Base-by-base conservation (phyloP, 2,113 vertebrate genomes). In the Odocoileus virginianus region DNA sequence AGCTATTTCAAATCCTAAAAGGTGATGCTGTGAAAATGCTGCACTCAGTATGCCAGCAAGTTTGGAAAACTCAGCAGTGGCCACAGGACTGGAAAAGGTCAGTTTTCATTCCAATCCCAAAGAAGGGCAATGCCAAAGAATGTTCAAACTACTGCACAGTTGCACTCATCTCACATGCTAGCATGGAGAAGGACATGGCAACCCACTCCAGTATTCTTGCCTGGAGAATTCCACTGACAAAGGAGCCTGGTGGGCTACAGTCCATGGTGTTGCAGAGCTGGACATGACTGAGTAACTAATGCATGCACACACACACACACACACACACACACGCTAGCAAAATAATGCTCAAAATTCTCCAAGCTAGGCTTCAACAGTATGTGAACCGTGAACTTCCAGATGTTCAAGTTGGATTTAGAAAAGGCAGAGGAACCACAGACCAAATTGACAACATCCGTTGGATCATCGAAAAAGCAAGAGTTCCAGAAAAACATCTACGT, bases 191-290 rank as follows among this genome's bases (percentile, higher is more conserved):
- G 30, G 61, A 64, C 33, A 33, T 64, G 61, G 15, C 30, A 64
- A 64, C 15, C 15, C 30, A 64, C 15, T 17, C 30, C 30, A 64
- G 61, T 17, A 33, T 16, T 64, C 30, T 8, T 33, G 61, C 15
- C 30, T 64, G 60, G 30, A 33, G 14, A 16, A 64, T 64, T 3
- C 30, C 61, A 33, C 17, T 3, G 61, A 8, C 30, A 64, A 33
- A 64, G 30, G 6, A 64, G 7, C 61, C 61, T 64, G 61, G 15
- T 33, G 61, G 60, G 61, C 61, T 33, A 64, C 30, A 64, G 30
- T 30, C 61, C 60, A 61, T 3, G 28, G 28, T 0, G 3, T 16
- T 12, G 7, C 61, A 33, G 30, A 33, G 30, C 17, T 0, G 30
- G 61, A 64, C 30, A 8, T 16, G 15, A 64, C 15, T 64, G 3